Conservation (phyloP, 2,797 vertebrate genomes). For the Nannoperca australis region DNA sequence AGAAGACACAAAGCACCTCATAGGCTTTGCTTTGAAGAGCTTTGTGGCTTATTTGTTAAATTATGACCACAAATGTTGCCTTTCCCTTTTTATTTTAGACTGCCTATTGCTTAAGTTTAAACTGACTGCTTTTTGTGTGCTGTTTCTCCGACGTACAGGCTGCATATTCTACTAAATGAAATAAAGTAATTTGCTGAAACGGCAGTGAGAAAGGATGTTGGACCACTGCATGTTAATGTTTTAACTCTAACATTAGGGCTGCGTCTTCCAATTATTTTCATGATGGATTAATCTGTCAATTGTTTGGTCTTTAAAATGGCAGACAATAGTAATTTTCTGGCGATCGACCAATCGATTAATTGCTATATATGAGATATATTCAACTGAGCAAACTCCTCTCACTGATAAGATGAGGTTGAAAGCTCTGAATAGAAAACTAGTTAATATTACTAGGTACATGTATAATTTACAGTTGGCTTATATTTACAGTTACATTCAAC, state of each 20-base stretch:
- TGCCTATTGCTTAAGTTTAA: slow-evolving; percentile 39
- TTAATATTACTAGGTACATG: neutral
- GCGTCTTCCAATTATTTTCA: neutral
- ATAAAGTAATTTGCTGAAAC: slow-evolving; percentile 25
- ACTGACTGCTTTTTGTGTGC: slow-evolving; percentile 19
- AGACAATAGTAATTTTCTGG: neutral
- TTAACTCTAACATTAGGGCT: neutral
- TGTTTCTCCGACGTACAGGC: slow-evolving; percentile 22
- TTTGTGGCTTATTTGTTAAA: slow-evolving; percentile 38
- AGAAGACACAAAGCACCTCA: slow-evolving; percentile 35
- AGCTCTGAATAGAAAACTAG: neutral
- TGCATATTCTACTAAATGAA: slow-evolving; percentile 13
- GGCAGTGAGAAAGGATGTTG: slow-evolving; percentile 6
- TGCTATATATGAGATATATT: neutral
- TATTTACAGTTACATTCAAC: neutral
- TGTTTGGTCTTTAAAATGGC: slow-evolving; percentile 5
- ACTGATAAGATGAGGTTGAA: neutral
- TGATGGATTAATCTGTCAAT: neutral
- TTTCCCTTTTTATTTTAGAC: slow-evolving; percentile 39
- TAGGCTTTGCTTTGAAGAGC: slow-evolving; percentile 20
- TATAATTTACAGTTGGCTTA: neutral
- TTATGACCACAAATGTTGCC: slow-evolving; percentile 34
- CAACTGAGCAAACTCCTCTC: neutral
- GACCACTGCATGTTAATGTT: slow-evolving; percentile 1
- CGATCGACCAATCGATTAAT: neutral